Evolutionary conservation across 2,888 invertebrate genomes (phyloP), one percentile per base, ranked within the genome.

Genomic region (Sipunculus nudus): DNA sequence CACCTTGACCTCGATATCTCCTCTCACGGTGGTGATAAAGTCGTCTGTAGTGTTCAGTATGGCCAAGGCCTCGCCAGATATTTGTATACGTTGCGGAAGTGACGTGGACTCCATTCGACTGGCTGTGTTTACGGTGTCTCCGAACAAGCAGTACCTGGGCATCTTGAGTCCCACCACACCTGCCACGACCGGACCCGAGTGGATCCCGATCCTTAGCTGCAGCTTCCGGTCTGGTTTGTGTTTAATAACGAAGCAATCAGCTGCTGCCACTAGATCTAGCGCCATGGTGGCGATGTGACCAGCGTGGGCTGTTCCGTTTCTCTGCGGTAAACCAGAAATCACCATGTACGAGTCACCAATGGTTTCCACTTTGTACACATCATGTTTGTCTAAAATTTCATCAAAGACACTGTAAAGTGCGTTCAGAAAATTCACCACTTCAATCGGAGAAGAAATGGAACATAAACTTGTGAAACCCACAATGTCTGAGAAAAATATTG

Each of bases 401-500:
- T 65, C 65, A 41, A 65, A 65, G 13, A 49, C 41, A 13, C 57
- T 65, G 50, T 65, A 65, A 8, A 65, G 60, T 31, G 60, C 63
- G 32, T 67, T 67, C n/a, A 67, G 53, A 54, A 69, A 29, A 21
- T 54, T 55, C 10, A 69, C 69, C 21, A 67, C 52, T 54, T 68
- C 49, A 28, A 68, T n/a, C n/a, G 71, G 56, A 25, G 63, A 41
- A 2, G 68, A 43, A 5, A 54, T 25, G 25, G 60, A 41, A 13
- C 64, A 61, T 38, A 63, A 58, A 1, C 61, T 46, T 6, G 75
- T 41, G 21, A 60, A 61, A 10, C 59, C 41, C n/a, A n/a, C n/a
- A n/a, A 67, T 72, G 56, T 76, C 68, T 5, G 67, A 67, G 56
- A 75, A 72, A 56, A 67, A 68, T 21, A 74, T 61, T 28, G 66